Percentiles rank a stretch among this genome's conserved stretches.
These are phyloP conservation scores for Drosophila rellima DNA, from an alignment of 2,888 invertebrate genomes.

Conservation along the genomic window DNA sequence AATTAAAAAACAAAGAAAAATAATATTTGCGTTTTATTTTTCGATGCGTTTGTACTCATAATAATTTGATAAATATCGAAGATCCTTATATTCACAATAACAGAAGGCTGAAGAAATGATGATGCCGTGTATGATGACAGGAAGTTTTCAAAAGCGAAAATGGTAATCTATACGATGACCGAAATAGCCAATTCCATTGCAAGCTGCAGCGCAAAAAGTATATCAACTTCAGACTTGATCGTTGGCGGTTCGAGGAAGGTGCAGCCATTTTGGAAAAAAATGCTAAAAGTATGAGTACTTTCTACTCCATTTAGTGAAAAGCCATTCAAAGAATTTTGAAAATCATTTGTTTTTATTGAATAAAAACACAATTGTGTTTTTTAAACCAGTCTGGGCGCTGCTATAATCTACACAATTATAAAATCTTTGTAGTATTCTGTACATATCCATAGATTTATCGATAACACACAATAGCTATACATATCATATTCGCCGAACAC, in stretches of 20 bases:
- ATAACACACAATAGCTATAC: conserved; percentile 28
- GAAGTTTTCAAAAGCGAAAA: neutral
- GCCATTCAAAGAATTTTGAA: neutral
- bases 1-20: conserved; percentile 54
- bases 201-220: conserved; percentile 2
- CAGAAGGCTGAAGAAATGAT: no score
- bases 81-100: no score
- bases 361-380: conserved; percentile 40
- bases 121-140: no score
- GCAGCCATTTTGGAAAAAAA: no score
- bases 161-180: neutral
- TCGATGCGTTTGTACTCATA: neutral
- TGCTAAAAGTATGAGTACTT: no score
- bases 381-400: conserved; percentile 34
- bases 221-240: conserved; percentile 1
- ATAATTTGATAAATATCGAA: no score
- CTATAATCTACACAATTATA: conserved; percentile 31
- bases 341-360: conserved; percentile 34
- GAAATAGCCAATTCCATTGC: neutral
- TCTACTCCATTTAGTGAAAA: neutral
- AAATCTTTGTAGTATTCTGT: conserved; percentile 39
- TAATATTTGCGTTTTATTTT: neutral
- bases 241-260: neutral
- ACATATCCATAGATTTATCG: conserved; percentile 31
- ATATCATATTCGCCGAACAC: conserved; percentile 14